Evolutionary conservation across 2,113 vertebrate species (phyloP), one percentile per base, ranked within the genome.

Genomic region (Geococcyx californianus): DNA sequence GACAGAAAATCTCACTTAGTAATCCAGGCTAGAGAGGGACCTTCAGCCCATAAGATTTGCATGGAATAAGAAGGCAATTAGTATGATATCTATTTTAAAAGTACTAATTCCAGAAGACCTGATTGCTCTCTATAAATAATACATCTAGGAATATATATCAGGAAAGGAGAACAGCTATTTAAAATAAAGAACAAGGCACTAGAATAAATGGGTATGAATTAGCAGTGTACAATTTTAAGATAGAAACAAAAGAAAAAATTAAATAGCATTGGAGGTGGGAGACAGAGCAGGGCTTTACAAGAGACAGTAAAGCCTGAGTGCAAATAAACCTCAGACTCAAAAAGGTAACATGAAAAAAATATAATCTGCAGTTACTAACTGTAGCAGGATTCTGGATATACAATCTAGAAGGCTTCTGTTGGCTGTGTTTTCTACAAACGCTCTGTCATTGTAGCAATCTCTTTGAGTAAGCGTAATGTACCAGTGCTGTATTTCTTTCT

Each of bases 121-220:
- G 64, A 87, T 23, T 93, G 56, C 40, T 75, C 29, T 84, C 87
- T 94, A 92, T 87, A 96, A 94, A 95, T 91, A 94, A 95, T 91
- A 67, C 23, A 72, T 68, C 47, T 28, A 82, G 42, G 54, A 87
- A 84, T 52, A 93, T 84, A 42, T 69, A 93, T 93, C 19, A 89
- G 34, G 42, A 74, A 84, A 36, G 21, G 52, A 93, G 77, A 93
- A 78, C 5, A 84, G 38, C 47, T 91, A 64, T 84, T 91, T 89
- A 72, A 94, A 91, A 87, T 60, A 82, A 89, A 87, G 89, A 84
- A 75, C 20, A 56, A 74, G 44, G 24, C 11, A 56, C 60, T 24
- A 72, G 66, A 89, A 93, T 63, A 93, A 51, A 84, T 60, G 73
- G 12, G 8, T 44, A 56, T 84, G 54, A 94, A 84, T 87, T 89